These are phyloP conservation scores for Mimas tiliae DNA, from an alignment of 2,888 invertebrate genomes.

Conservation along the genomic window DNA sequence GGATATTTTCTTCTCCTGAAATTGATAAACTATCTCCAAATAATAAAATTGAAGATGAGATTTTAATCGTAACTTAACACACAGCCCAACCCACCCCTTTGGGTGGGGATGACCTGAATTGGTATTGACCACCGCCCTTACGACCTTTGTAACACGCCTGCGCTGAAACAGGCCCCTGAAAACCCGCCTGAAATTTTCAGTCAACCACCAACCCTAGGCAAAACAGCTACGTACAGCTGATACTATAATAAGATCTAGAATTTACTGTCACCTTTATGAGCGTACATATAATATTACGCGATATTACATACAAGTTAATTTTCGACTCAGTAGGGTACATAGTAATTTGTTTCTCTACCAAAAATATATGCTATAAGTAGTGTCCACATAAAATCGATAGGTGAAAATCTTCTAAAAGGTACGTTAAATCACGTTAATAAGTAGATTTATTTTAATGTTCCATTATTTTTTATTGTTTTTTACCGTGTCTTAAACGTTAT, in stretches of 20 bases:
- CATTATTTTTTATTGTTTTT: conserved; percentile 1
- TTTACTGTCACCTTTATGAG: conserved; percentile 31
- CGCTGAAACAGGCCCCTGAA: conserved; percentile 52
- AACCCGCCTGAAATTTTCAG: conserved; percentile 51
- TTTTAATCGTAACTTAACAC: conserved; percentile 21
- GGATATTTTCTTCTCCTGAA: neutral
- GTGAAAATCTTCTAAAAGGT: conserved; percentile 36
- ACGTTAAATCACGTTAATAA: conserved; percentile 25
- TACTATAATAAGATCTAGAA: conserved; percentile 25
- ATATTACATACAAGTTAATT: conserved; percentile 57
- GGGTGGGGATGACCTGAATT: conserved; percentile 58
- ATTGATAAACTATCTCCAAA: conserved; percentile 18
- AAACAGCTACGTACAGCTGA: conserved; percentile 41
- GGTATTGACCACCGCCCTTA: conserved; percentile 56
- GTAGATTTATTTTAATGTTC: neutral
- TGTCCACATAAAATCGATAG: conserved; percentile 44
- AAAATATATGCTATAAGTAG: conserved; percentile 81
- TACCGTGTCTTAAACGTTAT: neutral
- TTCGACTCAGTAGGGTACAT: conserved; percentile 68
- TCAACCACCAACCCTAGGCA: conserved; percentile 51
- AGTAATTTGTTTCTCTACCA: conserved; percentile 75
- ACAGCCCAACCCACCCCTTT: conserved; percentile 4
- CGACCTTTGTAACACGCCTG: conserved; percentile 72
- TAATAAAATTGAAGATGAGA: conserved; percentile 13
- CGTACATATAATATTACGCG: conserved; percentile 42